phyloP scores from a whole-genome alignment of 2,113 vertebrate species.

The Callionymus lyra region DNA sequence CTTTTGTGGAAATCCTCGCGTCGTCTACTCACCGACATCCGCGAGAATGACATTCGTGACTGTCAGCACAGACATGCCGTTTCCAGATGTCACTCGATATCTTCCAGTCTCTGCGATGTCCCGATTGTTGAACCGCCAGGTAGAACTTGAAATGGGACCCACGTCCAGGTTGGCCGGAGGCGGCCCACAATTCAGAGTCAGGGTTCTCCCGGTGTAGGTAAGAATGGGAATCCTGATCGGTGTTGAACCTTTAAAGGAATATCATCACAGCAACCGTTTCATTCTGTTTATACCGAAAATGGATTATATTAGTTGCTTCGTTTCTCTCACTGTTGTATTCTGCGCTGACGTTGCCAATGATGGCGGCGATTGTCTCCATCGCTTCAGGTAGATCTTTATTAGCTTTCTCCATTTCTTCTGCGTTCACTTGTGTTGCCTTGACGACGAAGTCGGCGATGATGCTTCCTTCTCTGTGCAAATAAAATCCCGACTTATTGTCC shows the following conservation, averaged over 20 bases:
- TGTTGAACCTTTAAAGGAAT: conserved; percentile 11
- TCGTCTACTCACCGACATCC: conserved; percentile 53
- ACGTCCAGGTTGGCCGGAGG: not conserved
- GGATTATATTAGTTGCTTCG: too few relatives aligned
- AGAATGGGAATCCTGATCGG: rapidly evolving
- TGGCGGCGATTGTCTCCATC: not conserved
- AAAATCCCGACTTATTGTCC: conserved; percentile 1
- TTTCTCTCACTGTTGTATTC: conserved; percentile 22
- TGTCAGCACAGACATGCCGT: conserved; percentile 1
- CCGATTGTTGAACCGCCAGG: conserved; percentile 27
- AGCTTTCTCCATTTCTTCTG: conserved; percentile 1
- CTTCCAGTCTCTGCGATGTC: not conserved
- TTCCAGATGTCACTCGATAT: not conserved
- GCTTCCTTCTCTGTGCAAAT: conserved; percentile 47
- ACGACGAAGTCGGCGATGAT: conserved; percentile 38
- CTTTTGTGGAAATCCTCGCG: too few relatives aligned
- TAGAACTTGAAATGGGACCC: not conserved
- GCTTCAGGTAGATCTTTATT: conserved; percentile 7
- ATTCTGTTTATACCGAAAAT: not conserved
- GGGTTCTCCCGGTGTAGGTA: conserved; percentile 16
- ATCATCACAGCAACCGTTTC: not conserved
- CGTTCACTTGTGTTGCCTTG: not conserved
- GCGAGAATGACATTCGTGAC: conserved; percentile 6
- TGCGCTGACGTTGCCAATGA: conserved; percentile 7
- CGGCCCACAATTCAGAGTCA: conserved; percentile 18